These are phyloP conservation scores for Carpatolechia fugitivella DNA, from an alignment of 2,888 invertebrate genomes.

Conservation along the genomic window DNA sequence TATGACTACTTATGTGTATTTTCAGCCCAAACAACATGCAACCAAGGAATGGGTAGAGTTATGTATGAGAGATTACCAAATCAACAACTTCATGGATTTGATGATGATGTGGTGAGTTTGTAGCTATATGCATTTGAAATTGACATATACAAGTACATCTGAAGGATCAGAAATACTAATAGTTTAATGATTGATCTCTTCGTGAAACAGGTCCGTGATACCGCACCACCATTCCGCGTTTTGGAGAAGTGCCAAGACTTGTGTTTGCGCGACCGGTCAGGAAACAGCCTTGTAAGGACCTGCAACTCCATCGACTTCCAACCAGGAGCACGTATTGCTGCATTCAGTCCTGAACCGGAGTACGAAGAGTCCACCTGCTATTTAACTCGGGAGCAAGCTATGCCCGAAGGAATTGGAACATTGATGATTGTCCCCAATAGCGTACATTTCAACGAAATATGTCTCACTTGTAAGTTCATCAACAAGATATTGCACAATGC, in stretches of 20 bases:
- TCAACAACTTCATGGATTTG: conserved; percentile 92
- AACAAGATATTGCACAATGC: conserved; percentile 13
- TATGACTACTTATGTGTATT: conserved; percentile 12
- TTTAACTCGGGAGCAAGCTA: conserved; percentile 90
- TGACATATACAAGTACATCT: too few species aligned
- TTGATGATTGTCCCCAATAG: conserved; percentile 94
- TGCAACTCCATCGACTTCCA: conserved; percentile 95
- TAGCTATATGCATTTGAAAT: too few species aligned
- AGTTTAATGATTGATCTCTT: too few species aligned
- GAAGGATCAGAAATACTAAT: too few species aligned
- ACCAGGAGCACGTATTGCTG: conserved; percentile 91
- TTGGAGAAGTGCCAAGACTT: conserved; percentile 93
- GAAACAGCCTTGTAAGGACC: conserved; percentile 89
- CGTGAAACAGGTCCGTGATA: conserved; percentile 87
- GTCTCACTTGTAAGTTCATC: conserved; percentile 87
- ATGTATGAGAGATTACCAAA: conserved; percentile 94
- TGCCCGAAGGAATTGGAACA: conserved; percentile 92
- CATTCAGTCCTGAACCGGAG: conserved; percentile 89
- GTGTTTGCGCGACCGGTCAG: conserved; percentile 89
- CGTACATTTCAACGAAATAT: conserved; percentile 94
- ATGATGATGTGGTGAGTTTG: conserved; percentile 90
- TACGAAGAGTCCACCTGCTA: conserved; percentile 94
- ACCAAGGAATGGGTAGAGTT: conserved; percentile 92
- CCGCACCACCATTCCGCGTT: conserved; percentile 91
- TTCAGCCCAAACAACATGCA: conserved; percentile 93